These are phyloP conservation scores for Nemapogon koenigi DNA, from an alignment of 2,888 invertebrate species.

Conservation along the genomic window DNA sequence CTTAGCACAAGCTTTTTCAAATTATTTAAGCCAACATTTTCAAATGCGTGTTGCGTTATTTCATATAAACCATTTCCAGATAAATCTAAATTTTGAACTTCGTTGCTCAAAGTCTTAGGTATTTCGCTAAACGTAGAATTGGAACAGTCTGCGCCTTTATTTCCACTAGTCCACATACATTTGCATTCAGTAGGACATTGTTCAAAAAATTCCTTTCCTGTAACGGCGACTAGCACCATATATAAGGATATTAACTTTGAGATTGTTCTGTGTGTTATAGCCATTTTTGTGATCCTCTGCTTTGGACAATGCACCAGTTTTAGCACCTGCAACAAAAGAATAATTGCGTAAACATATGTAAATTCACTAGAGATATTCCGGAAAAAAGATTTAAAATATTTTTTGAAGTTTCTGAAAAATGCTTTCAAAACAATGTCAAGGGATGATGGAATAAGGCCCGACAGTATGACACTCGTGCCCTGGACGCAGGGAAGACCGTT, in stretches of 20 bases:
- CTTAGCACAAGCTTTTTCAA: slow-evolving; percentile 80
- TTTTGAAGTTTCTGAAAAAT: too few species aligned
- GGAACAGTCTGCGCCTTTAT: slow-evolving; percentile 83
- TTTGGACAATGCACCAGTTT: slow-evolving; percentile 11
- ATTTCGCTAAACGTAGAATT: slow-evolving; percentile 70
- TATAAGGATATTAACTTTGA: slow-evolving; percentile 29
- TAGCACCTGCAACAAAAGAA: slow-evolving; percentile 41
- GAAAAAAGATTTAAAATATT: too few species aligned
- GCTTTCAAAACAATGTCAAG: too few species aligned
- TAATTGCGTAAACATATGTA: too few species aligned
- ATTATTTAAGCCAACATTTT: slow-evolving; percentile 73
- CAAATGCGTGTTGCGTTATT: slow-evolving; percentile 72
- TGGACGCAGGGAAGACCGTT: too few species aligned
- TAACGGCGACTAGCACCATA: slow-evolving; percentile 24
- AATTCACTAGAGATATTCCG: too few species aligned
- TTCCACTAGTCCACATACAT: slow-evolving; percentile 87
- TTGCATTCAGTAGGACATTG: slow-evolving; percentile 74
- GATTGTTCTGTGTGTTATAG: slow-evolving; percentile 22
- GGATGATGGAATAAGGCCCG: too few species aligned
- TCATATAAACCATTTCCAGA: slow-evolving; percentile 73
- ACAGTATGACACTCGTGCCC: too few species aligned
- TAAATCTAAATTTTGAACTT: slow-evolving; percentile 75
- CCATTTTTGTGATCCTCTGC: slow-evolving; percentile 30
- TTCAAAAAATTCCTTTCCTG: slow-evolving; percentile 57
- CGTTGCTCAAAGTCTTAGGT: slow-evolving; percentile 74